Percentiles rank a stretch among this genome's conserved stretches.
These are phyloP conservation scores for Psilopsiagon aymara DNA, from an alignment of 2,113 vertebrate genomes.

Conservation along the genomic window DNA sequence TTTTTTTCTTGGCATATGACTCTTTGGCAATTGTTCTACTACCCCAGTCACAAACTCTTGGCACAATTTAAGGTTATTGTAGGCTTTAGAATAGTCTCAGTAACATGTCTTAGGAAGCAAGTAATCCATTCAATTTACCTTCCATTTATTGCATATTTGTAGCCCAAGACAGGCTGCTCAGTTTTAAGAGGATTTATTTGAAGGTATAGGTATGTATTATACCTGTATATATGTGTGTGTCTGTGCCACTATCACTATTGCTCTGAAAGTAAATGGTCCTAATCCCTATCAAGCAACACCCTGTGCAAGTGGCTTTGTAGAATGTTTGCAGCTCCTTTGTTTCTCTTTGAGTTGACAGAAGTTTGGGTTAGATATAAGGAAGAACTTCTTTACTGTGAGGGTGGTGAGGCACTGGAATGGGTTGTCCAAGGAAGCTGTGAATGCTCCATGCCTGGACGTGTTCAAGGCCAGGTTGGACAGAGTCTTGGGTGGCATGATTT, in stretches of 20 bases:
- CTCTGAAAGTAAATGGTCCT: not conserved
- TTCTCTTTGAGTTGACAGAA: not conserved
- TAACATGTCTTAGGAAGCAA: not conserved
- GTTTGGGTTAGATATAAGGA: not conserved
- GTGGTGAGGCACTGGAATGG: not conserved
- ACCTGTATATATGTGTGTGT: not conserved
- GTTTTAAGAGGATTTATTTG: not conserved
- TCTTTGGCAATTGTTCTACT: not conserved
- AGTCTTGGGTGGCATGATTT: not conserved
- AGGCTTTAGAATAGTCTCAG: not conserved
- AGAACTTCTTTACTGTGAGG: not conserved
- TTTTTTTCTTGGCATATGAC: not conserved
- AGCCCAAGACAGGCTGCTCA: not conserved
- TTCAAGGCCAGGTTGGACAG: not conserved
- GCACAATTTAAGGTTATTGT: not conserved
- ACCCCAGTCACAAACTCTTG: not conserved
- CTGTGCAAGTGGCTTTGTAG: not conserved
- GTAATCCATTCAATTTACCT: not conserved
- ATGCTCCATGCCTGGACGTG: not conserved
- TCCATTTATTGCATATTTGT: not conserved
- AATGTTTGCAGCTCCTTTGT: not conserved
- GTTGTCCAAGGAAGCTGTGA: not conserved
- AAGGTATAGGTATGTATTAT: not conserved
- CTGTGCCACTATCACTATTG: not conserved
- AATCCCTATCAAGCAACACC: not conserved